Percentiles rank a stretch among this genome's conserved stretches.
Evolutionary conservation across 2,113 vertebrate species (phyloP).

Genomic region (Apus apus): DNA sequence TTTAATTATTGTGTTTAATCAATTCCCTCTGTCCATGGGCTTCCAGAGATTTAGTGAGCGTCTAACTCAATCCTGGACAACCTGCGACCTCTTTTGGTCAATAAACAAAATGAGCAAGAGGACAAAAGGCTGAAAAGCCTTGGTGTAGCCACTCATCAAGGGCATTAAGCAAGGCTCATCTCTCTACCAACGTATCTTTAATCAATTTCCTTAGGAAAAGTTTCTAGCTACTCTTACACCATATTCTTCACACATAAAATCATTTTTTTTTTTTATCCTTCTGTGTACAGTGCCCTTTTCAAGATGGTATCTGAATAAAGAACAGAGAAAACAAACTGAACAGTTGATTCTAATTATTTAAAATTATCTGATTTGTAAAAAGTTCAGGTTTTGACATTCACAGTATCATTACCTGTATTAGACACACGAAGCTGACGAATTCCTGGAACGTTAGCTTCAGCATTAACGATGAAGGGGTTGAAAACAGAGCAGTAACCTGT

Average conservation of each 20-base stretch:
- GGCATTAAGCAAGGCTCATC: not conserved
- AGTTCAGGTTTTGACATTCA: not conserved
- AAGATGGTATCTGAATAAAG: not conserved
- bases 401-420: not conserved
- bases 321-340: not conserved
- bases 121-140: not conserved
- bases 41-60: not conserved
- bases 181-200: not conserved
- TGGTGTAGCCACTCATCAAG: accelerated
- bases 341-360: not conserved
- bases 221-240: not conserved
- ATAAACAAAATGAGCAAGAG: not conserved
- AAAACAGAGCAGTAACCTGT: not conserved
- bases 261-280: not conserved
- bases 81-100: slow-evolving; percentile 75
- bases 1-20: not conserved
- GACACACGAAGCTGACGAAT: not conserved
- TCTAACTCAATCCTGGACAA: slow-evolving; percentile 47
- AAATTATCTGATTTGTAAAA: not conserved
- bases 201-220: not conserved
- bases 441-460: not conserved
- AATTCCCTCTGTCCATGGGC: not conserved
- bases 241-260: not conserved
- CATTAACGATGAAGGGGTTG: not conserved
- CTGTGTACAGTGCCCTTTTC: accelerated